Percentiles rank a stretch among this genome's conserved stretches.
Evolutionary conservation across 2,797 vertebrate genomes (phyloP).

Genomic region (Amniataba percoides): DNA sequence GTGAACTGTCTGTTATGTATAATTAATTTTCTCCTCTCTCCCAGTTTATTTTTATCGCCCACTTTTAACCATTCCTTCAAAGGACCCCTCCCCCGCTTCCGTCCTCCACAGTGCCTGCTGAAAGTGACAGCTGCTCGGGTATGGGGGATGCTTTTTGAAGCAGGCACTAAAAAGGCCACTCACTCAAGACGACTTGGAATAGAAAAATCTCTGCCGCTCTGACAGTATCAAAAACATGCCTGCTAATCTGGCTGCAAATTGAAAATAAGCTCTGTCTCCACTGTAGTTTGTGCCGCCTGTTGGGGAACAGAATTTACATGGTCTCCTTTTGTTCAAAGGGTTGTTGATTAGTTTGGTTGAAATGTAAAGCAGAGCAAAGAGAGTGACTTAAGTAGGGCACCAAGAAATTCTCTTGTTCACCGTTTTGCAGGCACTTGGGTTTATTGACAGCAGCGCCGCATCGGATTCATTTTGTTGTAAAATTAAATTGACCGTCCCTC

Average conservation of each 20-base stretch:
- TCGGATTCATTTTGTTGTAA: constrained; percentile 32
- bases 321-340: constrained; percentile 59
- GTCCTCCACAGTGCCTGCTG: constrained; percentile 72
- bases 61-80: constrained; percentile 86
- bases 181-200: constrained; percentile 74
- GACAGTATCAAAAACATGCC: constrained; percentile 73
- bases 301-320: constrained; percentile 56
- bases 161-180: constrained; percentile 82
- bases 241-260: constrained; percentile 78
- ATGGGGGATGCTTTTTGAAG: constrained; percentile 80
- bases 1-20: constrained; percentile 85
- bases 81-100: constrained; percentile 73
- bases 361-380: constrained; percentile 41
- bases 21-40: constrained; percentile 85
- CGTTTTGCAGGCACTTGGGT: background rate
- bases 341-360: constrained; percentile 68
- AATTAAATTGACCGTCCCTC: constrained; percentile 17
- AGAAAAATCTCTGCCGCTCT: constrained; percentile 66
- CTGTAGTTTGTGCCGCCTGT: constrained; percentile 37
- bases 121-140: constrained; percentile 82
- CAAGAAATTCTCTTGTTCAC: constrained; percentile 33
- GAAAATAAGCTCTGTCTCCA: constrained; percentile 66
- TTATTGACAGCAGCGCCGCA: constrained; percentile 15
- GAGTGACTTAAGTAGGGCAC: constrained; percentile 54
- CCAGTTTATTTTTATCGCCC: constrained; percentile 85